Percentiles rank a stretch among this genome's conserved stretches.
phyloP scores from a whole-genome alignment of 2,888 invertebrate species.

The Aleiodes testaceus region DNA sequence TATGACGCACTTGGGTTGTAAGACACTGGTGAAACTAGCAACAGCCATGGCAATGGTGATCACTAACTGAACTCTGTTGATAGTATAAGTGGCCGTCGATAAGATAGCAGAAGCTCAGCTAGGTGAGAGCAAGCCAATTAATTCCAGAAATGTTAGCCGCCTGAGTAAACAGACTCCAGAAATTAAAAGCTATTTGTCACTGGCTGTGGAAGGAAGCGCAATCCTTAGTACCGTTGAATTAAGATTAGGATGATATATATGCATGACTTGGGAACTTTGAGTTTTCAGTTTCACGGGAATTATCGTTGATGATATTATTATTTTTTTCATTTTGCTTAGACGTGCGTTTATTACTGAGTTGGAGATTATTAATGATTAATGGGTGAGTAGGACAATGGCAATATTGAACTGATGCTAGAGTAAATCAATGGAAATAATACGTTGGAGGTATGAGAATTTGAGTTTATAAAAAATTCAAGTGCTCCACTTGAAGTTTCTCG shows the following conservation, averaged over 20 bases:
- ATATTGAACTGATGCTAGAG: background rate
- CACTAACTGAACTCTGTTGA: slow-evolving; percentile 47
- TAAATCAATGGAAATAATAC: slow-evolving; percentile 1
- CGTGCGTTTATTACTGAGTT: too few species aligned
- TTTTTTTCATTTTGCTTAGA: background rate
- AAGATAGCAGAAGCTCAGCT: slow-evolving; percentile 67
- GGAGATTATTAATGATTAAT: too few species aligned
- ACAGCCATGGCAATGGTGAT: slow-evolving; percentile 43
- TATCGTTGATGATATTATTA: too few species aligned
- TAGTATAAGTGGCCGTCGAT: slow-evolving; percentile 71
- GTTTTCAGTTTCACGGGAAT: slow-evolving; percentile 2
- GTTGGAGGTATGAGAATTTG: slow-evolving; percentile 17
- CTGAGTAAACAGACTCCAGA: slow-evolving; percentile 71
- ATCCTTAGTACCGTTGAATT: slow-evolving; percentile 62
- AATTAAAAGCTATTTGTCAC: slow-evolving; percentile 73
- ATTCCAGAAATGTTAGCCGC: slow-evolving; percentile 50
- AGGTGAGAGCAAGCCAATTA: slow-evolving; percentile 40
- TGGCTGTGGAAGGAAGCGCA: slow-evolving; percentile 51
- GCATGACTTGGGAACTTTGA: slow-evolving; percentile 10
- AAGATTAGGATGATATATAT: slow-evolving; percentile 67
- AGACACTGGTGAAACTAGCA: background rate
- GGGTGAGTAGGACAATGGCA: background rate
- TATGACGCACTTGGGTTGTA: slow-evolving; percentile 21
- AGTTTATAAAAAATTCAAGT: slow-evolving; percentile 59
- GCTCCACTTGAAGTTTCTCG: slow-evolving; percentile 59